Evolutionary conservation across 2,797 vertebrate species (phyloP).

Genomic region (Benthosema pterotum): DNA sequence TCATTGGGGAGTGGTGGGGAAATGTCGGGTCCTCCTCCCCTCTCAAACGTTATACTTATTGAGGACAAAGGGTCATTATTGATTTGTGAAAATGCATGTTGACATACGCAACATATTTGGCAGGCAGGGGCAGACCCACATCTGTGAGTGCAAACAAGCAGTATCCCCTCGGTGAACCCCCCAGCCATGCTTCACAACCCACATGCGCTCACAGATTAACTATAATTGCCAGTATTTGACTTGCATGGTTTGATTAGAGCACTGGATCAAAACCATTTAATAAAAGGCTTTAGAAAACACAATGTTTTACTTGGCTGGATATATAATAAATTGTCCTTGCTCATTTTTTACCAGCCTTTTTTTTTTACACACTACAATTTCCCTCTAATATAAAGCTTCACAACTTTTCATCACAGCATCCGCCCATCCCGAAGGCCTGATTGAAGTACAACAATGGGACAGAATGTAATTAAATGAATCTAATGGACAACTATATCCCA

Average conservation of each 20-base stretch:
- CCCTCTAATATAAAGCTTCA: no score
- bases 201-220: constrained; percentile 10
- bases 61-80: constrained; percentile 55
- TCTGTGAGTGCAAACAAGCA: constrained; percentile 49
- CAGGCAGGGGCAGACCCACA: constrained; percentile 49
- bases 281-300: background rate
- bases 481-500: no score
- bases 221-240: constrained; percentile 19
- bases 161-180: constrained; percentile 42
- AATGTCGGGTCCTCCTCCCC: constrained; percentile 32
- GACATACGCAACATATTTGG: constrained; percentile 53
- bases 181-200: constrained; percentile 34
- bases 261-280: background rate
- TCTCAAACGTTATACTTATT: constrained; percentile 46
- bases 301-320: no score
- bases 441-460: no score
- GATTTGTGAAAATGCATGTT: constrained; percentile 57
- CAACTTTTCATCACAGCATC: no score
- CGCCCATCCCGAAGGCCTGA: no score
- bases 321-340: no score
- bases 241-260: constrained; percentile 12
- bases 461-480: no score
- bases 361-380: no score
- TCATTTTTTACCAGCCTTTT: no score
- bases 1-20: constrained; percentile 17